phyloP scores from a whole-genome alignment of 2,113 vertebrate species.

The Percopsis transmontana region DNA sequence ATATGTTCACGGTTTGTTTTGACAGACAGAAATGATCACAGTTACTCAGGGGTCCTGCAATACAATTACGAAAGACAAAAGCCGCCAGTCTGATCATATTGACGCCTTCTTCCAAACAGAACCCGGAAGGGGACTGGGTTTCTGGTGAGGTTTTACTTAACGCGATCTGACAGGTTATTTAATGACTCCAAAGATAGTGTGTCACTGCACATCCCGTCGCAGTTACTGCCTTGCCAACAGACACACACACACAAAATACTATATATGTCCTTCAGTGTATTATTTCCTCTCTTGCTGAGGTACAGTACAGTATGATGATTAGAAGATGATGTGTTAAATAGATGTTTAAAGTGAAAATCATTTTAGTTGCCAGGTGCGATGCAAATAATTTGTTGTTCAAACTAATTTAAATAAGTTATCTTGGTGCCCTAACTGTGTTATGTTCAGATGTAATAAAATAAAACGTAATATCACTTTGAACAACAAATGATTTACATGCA shows the following conservation, averaged over 20 bases:
- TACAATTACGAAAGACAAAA: background rate
- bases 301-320: too few species aligned
- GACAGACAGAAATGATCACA: constrained; percentile 11
- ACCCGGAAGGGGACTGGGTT: background rate
- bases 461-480: too few species aligned
- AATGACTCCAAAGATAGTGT: constrained; percentile 35
- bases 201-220: constrained; percentile 26
- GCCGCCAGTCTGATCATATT: background rate
- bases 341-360: too few species aligned
- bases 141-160: constrained; percentile 30
- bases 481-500: too few species aligned
- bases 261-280: background rate
- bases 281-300: background rate
- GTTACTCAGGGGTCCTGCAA: too few species aligned
- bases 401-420: too few species aligned
- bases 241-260: background rate
- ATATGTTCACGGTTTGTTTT: background rate
- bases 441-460: too few species aligned
- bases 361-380: too few species aligned
- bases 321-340: too few species aligned
- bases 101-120: background rate
- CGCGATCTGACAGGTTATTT: constrained; percentile 41
- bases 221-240: constrained; percentile 21
- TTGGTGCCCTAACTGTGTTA: too few species aligned
- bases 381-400: too few species aligned